A percentile compares a stretch with the other conserved stretches of the same genome.
Evolutionary conservation across 1,140 invertebrate genomes (phyloP).

Genomic region (Branchinecta lindahli): DNA sequence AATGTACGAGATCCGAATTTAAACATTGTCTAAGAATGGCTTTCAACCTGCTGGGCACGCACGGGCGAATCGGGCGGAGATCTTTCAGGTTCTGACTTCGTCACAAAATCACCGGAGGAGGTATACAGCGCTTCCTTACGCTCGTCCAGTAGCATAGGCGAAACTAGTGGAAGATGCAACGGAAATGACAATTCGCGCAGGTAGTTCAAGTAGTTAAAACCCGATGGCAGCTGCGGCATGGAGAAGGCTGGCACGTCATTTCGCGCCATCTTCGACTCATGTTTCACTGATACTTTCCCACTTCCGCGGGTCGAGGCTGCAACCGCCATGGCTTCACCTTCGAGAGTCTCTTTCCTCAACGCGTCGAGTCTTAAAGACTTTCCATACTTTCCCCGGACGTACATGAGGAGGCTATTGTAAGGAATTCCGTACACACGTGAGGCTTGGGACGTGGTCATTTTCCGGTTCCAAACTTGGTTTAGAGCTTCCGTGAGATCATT

Average conservation of each 20-base stretch:
- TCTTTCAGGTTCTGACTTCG: background rate
- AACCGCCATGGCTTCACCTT: slow-evolving; percentile 33
- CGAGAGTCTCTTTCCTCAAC: slow-evolving; percentile 66
- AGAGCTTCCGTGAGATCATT: slow-evolving; percentile 70
- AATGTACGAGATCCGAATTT: too few relatives aligned
- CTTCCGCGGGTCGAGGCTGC: slow-evolving; percentile 23
- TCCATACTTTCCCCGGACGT: slow-evolving; percentile 78
- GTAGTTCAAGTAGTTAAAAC: slow-evolving; percentile 40
- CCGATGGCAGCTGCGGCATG: slow-evolving; percentile 29
- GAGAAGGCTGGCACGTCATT: slow-evolving; percentile 18
- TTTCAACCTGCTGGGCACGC: background rate
- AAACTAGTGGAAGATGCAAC: slow-evolving; percentile 33
- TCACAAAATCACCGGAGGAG: background rate
- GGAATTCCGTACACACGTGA: slow-evolving; percentile 75
- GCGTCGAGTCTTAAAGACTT: slow-evolving; percentile 74
- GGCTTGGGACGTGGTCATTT: slow-evolving; percentile 84
- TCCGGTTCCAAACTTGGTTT: slow-evolving; percentile 81
- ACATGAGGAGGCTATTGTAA: slow-evolving; percentile 78
- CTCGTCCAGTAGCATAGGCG: background rate
- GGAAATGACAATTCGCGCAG: slow-evolving; percentile 70
- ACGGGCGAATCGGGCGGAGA: background rate
- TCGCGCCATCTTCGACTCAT: slow-evolving; percentile 12
- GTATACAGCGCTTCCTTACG: background rate
- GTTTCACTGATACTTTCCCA: slow-evolving; percentile 32
- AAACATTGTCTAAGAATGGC: background rate